Conservation (phyloP, 2,797 vertebrate genomes). For the Poeciliopsis paucimaculata region DNA sequence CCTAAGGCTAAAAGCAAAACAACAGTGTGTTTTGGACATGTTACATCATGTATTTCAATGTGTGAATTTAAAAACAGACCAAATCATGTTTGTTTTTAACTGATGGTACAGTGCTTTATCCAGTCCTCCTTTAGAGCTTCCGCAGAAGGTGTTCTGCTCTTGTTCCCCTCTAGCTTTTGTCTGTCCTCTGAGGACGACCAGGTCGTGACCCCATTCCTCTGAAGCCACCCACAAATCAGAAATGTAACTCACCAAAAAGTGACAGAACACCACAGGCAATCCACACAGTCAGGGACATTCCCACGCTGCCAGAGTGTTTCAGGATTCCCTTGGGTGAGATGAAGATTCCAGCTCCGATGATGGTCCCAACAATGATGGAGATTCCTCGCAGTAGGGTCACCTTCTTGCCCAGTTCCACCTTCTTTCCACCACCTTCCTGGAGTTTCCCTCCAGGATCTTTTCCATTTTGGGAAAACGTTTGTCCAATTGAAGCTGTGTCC, state of each 20-base stretch:
- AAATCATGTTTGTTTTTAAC: background rate
- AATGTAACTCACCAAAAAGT: conserved; percentile 89
- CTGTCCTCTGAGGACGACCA: too few relatives aligned
- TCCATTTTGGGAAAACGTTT: conserved; percentile 60
- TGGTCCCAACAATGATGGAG: conserved; percentile 94
- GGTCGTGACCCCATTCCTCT: background rate
- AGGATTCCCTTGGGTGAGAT: conserved; percentile 97
- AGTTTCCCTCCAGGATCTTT: conserved; percentile 50
- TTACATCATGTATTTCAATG: background rate
- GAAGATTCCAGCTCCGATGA: conserved; percentile 97
- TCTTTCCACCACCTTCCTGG: conserved; percentile 58
- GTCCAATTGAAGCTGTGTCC: conserved; percentile 13
- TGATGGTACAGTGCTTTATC: background rate
- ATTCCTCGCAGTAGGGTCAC: conserved; percentile 92
- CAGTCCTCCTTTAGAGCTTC: background rate
- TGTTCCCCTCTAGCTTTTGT: background rate
- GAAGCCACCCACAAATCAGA: background rate
- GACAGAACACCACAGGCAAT: conserved; percentile 91
- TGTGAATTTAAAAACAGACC: background rate
- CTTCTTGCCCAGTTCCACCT: conserved; percentile 91
- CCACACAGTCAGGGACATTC: conserved; percentile 93
- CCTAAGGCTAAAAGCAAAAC: background rate
- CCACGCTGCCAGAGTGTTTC: conserved; percentile 90
- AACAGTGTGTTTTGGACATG: background rate
- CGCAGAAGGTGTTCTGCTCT: background rate